Conservation (phyloP, 1,140 invertebrate species). For the Pollicipes pollicipes region DNA sequence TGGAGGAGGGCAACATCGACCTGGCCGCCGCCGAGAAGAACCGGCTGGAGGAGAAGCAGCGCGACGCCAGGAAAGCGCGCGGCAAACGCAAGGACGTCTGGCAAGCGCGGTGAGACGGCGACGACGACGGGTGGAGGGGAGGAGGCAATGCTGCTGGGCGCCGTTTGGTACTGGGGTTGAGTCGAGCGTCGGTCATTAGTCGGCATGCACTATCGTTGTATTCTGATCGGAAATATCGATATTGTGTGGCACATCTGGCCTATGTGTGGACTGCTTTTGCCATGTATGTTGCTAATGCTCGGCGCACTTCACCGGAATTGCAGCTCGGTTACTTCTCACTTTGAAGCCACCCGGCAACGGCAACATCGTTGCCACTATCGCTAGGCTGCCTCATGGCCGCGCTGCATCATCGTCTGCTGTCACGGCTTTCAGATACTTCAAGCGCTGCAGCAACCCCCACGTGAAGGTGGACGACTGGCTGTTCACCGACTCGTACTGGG, state of each 20-base stretch:
- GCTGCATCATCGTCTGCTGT: too few relatives aligned
- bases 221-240: too few relatives aligned
- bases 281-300: too few relatives aligned
- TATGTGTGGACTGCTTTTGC: too few relatives aligned
- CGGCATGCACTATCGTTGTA: too few relatives aligned
- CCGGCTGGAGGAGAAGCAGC: constrained; percentile 81
- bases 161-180: too few relatives aligned
- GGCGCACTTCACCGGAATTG: background rate
- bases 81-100: constrained; percentile 29
- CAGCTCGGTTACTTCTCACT: too few relatives aligned
- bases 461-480: constrained; percentile 75
- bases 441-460: constrained; percentile 48
- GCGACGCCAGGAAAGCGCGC: constrained; percentile 52
- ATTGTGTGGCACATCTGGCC: too few relatives aligned
- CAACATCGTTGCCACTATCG: background rate
- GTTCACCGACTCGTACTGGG: constrained; percentile 71
- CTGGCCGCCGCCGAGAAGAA: constrained; percentile 72
- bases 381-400: background rate
- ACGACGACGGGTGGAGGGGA: background rate
- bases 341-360: background rate
- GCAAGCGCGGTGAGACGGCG: constrained; percentile 13
- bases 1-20: constrained; percentile 82
- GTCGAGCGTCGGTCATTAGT: background rate
- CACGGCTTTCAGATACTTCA: constrained; percentile 54
- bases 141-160: background rate